A percentile compares a stretch with the other conserved stretches of the same genome.
Evolutionary conservation across 2,113 vertebrate genomes (phyloP).

Genomic region (Marmota flaviventris): DNA sequence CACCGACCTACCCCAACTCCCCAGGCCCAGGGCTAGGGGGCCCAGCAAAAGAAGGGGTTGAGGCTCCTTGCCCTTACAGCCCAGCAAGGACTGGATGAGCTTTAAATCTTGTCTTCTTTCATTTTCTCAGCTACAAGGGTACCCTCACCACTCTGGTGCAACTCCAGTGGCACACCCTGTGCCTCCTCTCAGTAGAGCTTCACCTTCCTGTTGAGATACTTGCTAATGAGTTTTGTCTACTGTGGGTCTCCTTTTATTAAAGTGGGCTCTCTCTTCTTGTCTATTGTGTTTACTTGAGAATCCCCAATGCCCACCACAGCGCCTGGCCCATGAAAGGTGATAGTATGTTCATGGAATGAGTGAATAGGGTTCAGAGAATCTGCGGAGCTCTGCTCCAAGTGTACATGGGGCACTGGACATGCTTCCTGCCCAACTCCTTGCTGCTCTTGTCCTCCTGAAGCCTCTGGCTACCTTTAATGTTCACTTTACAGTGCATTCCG

Average conservation of each 20-base stretch:
- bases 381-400: neutral
- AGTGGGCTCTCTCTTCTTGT: neutral
- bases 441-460: neutral
- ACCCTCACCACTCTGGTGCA: neutral
- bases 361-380: neutral
- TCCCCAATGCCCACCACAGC: neutral
- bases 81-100: neutral
- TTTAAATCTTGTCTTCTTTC: neutral
- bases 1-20: neutral
- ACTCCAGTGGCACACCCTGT: neutral
- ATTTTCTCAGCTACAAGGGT: neutral
- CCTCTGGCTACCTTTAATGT: neutral
- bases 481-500: neutral
- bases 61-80: neutral
- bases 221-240: neutral
- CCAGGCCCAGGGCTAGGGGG: accelerated
- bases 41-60: neutral
- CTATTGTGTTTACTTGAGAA: neutral
- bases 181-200: neutral
- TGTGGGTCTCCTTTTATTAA: neutral
- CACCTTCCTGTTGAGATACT: neutral
- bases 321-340: neutral
- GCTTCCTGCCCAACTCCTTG: neutral
- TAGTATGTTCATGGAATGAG: neutral
- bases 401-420: neutral